Conservation (phyloP, 2,113 vertebrate species). For the Atlantisia rogersi region DNA sequence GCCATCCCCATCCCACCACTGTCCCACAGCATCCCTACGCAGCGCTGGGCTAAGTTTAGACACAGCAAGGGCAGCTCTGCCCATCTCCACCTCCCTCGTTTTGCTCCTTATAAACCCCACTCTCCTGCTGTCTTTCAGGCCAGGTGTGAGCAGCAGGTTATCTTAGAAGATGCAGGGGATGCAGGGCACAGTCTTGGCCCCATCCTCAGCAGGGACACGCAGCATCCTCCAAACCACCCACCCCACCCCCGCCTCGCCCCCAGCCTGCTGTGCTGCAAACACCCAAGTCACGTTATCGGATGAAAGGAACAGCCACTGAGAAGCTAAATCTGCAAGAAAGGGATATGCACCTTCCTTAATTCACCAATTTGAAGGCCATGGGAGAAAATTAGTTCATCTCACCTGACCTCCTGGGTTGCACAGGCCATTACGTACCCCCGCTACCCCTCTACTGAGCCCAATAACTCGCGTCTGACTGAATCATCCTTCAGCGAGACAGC, state of each 20-base stretch:
- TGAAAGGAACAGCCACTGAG: rapidly evolving
- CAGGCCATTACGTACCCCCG: constrained; percentile 24
- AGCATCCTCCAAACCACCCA: rapidly evolving
- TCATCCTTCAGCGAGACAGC: constrained; percentile 46
- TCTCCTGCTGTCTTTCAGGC: not conserved
- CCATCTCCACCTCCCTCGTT: not conserved
- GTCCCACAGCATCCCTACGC: not conserved
- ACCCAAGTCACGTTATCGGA: rapidly evolving
- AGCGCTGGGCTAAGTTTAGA: not conserved
- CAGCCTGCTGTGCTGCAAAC: not conserved
- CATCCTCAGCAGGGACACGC: rapidly evolving
- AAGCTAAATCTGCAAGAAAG: not conserved
- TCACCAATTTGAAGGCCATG: not conserved
- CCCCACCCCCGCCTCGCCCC: not conserved
- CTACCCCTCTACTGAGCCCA: constrained; percentile 36
- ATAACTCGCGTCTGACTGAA: constrained; percentile 43
- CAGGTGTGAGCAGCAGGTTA: not conserved
- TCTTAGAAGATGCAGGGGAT: not conserved
- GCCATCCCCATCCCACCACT: rapidly evolving
- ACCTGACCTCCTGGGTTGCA: constrained; percentile 50
- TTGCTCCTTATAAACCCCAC: not conserved
- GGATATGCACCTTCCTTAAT: constrained; percentile 12
- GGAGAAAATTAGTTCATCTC: constrained; percentile 58
- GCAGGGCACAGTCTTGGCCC: not conserved
- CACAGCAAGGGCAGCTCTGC: rapidly evolving